A percentile compares a stretch with the other conserved stretches of the same genome.
Conservation (phyloP, 1,140 invertebrate genomes). For the Bombus sibiricus region DNA sequence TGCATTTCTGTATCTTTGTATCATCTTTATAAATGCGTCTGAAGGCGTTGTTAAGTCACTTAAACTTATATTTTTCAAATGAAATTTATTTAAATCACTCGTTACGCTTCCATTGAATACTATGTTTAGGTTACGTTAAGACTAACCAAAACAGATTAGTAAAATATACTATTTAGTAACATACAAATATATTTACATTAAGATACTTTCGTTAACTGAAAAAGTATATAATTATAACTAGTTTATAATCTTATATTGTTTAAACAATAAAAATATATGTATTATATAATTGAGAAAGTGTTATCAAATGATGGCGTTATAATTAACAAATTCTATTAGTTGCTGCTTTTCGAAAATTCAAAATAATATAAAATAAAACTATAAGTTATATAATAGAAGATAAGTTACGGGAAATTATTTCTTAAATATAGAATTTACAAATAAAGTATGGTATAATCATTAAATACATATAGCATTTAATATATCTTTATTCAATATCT, state of each 20-base stretch:
- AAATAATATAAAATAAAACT: background rate
- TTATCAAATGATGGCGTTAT: background rate
- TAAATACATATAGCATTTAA: background rate
- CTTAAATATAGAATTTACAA: background rate
- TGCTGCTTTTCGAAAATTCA: background rate
- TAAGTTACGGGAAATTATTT: background rate
- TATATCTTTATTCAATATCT: background rate
- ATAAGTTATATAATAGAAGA: background rate
- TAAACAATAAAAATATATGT: background rate
- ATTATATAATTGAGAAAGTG: background rate
- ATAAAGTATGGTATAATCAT: background rate
- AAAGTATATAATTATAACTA: background rate
- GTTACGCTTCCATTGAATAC: too few relatives aligned
- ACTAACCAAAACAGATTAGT: background rate
- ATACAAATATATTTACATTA: background rate
- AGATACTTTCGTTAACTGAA: background rate
- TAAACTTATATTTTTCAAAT: background rate
- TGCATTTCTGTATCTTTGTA: conserved; percentile 21
- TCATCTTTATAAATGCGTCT: conserved; percentile 16
- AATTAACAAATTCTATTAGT: background rate
- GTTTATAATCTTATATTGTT: background rate
- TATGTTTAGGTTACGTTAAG: background rate
- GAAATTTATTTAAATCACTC: background rate
- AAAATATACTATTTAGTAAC: background rate
- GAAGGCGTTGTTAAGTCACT: background rate